Percentiles rank a stretch among this genome's conserved stretches.
phyloP scores from a whole-genome alignment of 2,113 vertebrate genomes.

The Aegithalos caudatus region DNA sequence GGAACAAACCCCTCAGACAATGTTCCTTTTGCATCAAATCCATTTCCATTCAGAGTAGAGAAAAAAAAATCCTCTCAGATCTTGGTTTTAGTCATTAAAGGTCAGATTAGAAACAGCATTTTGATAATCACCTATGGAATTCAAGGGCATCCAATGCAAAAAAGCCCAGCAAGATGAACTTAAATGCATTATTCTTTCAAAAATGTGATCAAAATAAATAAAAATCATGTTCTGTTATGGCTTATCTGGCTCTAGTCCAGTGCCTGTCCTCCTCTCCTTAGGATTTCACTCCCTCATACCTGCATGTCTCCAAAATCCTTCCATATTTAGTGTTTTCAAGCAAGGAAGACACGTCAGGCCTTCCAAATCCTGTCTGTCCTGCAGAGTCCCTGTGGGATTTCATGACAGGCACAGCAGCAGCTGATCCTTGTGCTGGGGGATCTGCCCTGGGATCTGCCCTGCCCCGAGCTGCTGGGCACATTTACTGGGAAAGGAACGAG shows the following conservation, averaged over 20 bases:
- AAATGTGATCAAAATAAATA: background rate
- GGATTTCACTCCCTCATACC: background rate
- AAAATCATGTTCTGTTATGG: background rate
- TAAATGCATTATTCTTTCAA: background rate
- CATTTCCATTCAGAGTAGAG: accelerated
- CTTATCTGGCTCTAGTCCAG: background rate
- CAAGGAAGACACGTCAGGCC: background rate
- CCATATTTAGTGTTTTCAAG: background rate
- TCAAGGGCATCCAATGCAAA: background rate
- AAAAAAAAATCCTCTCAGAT: background rate
- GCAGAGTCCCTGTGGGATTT: background rate
- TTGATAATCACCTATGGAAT: background rate
- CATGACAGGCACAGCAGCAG: accelerated
- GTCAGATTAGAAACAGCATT: background rate
- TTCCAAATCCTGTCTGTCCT: background rate
- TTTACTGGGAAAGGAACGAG: background rate
- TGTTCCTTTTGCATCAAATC: background rate
- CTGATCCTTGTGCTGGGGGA: background rate
- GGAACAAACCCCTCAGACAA: accelerated
- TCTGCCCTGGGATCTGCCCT: background rate
- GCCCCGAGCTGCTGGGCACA: slow-evolving; percentile 66
- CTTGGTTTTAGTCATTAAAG: background rate
- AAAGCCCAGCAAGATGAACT: background rate
- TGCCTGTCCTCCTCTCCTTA: background rate
- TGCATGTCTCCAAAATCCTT: background rate